A percentile compares a stretch with the other conserved stretches of the same genome.
Evolutionary conservation across 2,113 vertebrate genomes (phyloP).

Genomic region (Hemicordylus capensis): DNA sequence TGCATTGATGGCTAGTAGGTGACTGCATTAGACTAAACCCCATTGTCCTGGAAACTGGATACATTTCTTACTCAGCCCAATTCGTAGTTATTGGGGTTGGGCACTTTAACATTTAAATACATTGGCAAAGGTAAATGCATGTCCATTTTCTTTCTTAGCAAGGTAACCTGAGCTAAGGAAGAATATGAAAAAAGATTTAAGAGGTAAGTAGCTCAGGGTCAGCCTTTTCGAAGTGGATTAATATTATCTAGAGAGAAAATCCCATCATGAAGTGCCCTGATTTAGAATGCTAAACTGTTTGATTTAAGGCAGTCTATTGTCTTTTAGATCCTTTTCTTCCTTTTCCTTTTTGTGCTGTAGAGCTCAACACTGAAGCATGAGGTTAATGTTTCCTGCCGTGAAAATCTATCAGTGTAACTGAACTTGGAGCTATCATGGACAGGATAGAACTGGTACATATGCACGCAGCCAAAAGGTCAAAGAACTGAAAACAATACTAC

Average conservation of each 20-base stretch:
- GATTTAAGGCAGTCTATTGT: background rate
- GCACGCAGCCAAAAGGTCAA: conserved; percentile 63
- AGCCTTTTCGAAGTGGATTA: too few species aligned
- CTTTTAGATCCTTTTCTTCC: conserved; percentile 26
- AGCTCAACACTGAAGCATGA: conserved; percentile 19
- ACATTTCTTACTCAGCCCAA: too few species aligned
- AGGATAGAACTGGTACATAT: conserved; percentile 40
- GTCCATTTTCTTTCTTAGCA: background rate
- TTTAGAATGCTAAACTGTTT: background rate
- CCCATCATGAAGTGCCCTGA: fast-evolving
- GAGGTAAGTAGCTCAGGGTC: fast-evolving
- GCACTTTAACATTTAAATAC: background rate
- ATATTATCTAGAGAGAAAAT: background rate
- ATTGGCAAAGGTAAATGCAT: background rate
- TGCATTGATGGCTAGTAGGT: background rate
- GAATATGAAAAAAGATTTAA: background rate
- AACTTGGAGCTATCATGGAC: fast-evolving
- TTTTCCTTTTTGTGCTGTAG: background rate
- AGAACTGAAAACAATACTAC: conserved; percentile 44
- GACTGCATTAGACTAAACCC: background rate
- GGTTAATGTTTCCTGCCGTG: background rate
- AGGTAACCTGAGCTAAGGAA: background rate
- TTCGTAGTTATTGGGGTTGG: background rate
- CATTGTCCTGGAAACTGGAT: background rate
- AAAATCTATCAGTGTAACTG: conserved; percentile 54